Evolutionary conservation across 2,797 vertebrate genomes (phyloP), one percentile per base, ranked within the genome.

Genomic region (Harpagifer antarcticus): DNA sequence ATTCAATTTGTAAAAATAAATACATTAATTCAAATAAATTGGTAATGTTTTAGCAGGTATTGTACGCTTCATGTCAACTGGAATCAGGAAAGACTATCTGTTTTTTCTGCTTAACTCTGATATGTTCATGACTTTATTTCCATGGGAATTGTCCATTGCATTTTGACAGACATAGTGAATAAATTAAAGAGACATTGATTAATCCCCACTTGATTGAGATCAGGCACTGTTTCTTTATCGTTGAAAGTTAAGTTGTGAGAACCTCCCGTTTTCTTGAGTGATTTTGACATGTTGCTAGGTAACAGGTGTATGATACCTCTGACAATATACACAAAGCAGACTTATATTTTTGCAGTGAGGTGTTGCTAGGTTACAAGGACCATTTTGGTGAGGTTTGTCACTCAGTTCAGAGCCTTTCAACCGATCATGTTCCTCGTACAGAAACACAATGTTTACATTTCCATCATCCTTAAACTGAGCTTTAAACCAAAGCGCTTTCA

Each of bases 321-420:
- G 58, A 83, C 65, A 76, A 53, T 52, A 67, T 76, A 68, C 59
- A 63, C 63, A 73, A 81, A 81, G 75, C 48, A 68, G 69, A 75
- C 58, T 8, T 74, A 52, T 49, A 58, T 70, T 68, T 86, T 68
- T 79, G 57, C 59, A 68, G 66, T 1, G 44, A 78, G 72, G 67
- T 56, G 81, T 89, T 91, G 86, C 86, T 86, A 85, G 85, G 85
- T 72, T 88, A 91, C 88, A 53, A 10, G 44, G 65, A 61, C 43
- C 23, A 68, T 70, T 81, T 75, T 79, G n/a, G 11, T 49, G 27
- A 59, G 59, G 40, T 57, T 68, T 79, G 62, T 70, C 61, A 44
- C 17, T 70, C 19, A 3, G 43, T 43, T 11, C 17, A 52, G 72
- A 73, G 47, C 47, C 19, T 45, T 52, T 42, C 37, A 55, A 50